phyloP scores from a whole-genome alignment of 2,888 invertebrate species.

The Stenodema calcarata region DNA sequence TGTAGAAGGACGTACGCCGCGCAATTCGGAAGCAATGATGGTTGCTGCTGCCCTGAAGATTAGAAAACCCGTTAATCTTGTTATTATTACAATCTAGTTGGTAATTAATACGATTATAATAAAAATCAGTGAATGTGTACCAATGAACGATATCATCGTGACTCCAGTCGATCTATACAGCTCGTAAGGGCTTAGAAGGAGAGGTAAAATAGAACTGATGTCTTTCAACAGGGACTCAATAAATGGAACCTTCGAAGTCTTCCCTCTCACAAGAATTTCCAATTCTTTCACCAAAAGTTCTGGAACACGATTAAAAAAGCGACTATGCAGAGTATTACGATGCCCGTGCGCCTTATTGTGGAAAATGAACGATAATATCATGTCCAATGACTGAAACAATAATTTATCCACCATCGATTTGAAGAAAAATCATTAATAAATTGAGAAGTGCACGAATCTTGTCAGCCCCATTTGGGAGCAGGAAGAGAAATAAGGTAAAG shows the following conservation, averaged over 20 bases:
- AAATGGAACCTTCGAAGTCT: constrained; percentile 61
- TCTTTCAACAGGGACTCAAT: constrained; percentile 58
- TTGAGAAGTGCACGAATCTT: too few relatives aligned
- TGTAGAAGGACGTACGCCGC: constrained; percentile 55
- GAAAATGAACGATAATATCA: too few relatives aligned
- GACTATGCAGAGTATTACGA: too few relatives aligned
- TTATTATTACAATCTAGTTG: neutral
- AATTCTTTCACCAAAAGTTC: constrained; percentile 66
- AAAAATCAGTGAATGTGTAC: constrained; percentile 59
- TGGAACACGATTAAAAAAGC: too few relatives aligned
- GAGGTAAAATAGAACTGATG: constrained; percentile 65
- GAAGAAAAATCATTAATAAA: too few relatives aligned
- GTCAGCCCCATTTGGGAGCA: too few relatives aligned
- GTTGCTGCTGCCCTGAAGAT: constrained; percentile 56
- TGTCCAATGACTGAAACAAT: too few relatives aligned
- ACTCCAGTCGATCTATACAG: constrained; percentile 69
- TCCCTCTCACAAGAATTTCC: constrained; percentile 66
- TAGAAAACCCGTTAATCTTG: neutral
- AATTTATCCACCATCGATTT: too few relatives aligned
- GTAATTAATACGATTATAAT: too few relatives aligned
- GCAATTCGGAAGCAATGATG: constrained; percentile 53
- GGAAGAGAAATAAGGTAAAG: too few relatives aligned
- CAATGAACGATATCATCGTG: constrained; percentile 66
- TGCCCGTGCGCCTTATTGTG: too few relatives aligned
- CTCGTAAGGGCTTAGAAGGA: constrained; percentile 66